Evolutionary conservation across 1,140 invertebrate genomes (phyloP).

Genomic region (Homalodisca vitripennis): DNA sequence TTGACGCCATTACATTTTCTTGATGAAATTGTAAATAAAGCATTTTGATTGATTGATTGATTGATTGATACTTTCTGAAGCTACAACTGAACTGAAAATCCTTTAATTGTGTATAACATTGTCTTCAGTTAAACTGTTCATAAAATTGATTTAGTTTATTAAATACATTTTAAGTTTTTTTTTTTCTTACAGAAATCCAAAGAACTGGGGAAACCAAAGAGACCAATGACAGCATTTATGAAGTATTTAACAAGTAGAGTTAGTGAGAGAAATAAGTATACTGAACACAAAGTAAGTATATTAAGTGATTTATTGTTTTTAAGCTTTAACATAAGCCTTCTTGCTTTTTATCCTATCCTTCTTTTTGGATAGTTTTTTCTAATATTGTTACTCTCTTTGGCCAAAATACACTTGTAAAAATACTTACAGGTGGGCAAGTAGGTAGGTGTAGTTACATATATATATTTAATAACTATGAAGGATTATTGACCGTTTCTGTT

Average conservation of each 20-base stretch:
- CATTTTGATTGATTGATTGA: too few species aligned
- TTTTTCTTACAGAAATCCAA: constrained; percentile 5
- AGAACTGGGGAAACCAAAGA: constrained; percentile 15
- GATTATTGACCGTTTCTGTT: too few species aligned
- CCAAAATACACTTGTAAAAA: neutral
- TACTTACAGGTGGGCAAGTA: neutral
- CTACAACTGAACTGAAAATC: too few species aligned
- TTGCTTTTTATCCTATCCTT: neutral
- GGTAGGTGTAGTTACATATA: neutral
- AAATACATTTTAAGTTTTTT: too few species aligned
- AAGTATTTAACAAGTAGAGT: neutral
- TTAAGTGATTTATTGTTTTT: neutral
- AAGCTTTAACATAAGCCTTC: neutral
- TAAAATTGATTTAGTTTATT: too few species aligned
- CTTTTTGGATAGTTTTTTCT: neutral
- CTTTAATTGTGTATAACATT: too few species aligned
- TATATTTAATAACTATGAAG: too few species aligned
- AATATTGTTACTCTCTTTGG: neutral
- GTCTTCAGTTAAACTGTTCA: too few species aligned
- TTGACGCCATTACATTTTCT: too few species aligned
- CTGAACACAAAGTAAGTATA: neutral
- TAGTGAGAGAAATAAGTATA: constrained; percentile 1
- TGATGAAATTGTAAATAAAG: too few species aligned
- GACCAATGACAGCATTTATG: neutral
- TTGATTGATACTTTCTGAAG: neutral